Conservation (phyloP, 2,888 invertebrate genomes). For the Pomacea canaliculata region DNA sequence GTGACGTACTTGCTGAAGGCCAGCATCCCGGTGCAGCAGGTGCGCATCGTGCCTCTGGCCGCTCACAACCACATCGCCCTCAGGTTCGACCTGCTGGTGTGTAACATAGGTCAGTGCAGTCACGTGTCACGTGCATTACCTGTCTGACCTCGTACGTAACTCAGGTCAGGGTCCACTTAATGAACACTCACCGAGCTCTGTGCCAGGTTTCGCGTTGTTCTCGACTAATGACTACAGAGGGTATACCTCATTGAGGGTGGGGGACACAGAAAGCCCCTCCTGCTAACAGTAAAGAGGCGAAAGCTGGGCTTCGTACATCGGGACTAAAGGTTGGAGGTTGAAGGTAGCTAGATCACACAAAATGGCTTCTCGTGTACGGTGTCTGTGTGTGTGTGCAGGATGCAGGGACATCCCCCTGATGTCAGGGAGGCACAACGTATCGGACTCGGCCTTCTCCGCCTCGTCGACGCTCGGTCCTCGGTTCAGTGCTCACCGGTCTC, state of each 20-base stretch:
- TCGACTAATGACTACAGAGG: too few species aligned
- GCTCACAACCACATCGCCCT: conserved; percentile 41
- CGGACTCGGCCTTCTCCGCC: conserved; percentile 45
- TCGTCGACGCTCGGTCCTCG: conserved; percentile 43
- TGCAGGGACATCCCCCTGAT: conserved; percentile 46
- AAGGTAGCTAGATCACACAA: too few species aligned
- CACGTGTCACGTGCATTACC: not conserved
- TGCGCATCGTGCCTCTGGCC: conserved; percentile 39
- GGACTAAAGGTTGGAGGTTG: too few species aligned
- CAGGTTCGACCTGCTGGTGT: conserved; percentile 51
- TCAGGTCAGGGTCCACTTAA: not conserved
- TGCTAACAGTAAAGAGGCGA: too few species aligned
- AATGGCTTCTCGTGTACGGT: too few species aligned
- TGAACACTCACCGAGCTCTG: too few species aligned
- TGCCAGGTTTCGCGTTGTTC: too few species aligned
- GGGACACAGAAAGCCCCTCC: too few species aligned
- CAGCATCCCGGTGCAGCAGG: conserved; percentile 42
- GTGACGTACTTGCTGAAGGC: conserved; percentile 49
- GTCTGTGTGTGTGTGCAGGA: conserved; percentile 26
- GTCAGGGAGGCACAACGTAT: conserved; percentile 41
- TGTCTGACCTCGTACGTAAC: not conserved
- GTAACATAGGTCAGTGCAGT: conserved; percentile 41
- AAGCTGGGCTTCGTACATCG: too few species aligned
- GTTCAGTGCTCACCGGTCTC: conserved; percentile 42
- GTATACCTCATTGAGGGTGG: too few species aligned